Evolutionary conservation across 2,113 vertebrate species (phyloP), one percentile per base, ranked within the genome.

Genomic region (Trematocara nigrifrons): DNA sequence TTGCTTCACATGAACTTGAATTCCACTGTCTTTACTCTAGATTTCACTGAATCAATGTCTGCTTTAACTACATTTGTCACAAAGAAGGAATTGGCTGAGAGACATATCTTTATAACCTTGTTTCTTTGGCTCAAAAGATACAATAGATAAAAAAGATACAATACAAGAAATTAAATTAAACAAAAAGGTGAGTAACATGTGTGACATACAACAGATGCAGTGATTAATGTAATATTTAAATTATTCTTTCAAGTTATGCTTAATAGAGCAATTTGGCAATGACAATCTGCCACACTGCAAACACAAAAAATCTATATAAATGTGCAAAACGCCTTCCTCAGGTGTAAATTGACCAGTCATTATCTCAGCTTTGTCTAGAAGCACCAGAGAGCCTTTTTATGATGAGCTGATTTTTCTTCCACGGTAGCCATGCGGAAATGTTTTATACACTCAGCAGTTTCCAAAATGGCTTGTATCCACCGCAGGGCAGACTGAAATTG

Each of bases 371-470:
- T 71, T 61, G 59, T 69, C 80, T 35, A 1, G 38, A 87, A 78
- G 59, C 82, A 81, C 86, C 31, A 9, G 80, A 83, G 57, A 82
- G 71, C 26, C 26, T 77, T 80, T 64, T 86, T 61, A 81, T 85
- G 87, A 85, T 89, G 81, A 85, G 61, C 86, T 66, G 79, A 76
- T 82, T 80, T 87, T 89, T 87, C 38, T 85, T 86, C 64, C 38
- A 45, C 2, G 9, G 71, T 49, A 84, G 77, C 52, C 88, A 76
- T 87, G 86, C 79, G 80, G 47, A 90, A 92, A 89, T 86, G 76
- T 89, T 87, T 31, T n/a, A 91, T 89, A 47, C 35, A 86, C 92
- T 94, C 91, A 89, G 92, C 92, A 90, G 64, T 93, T 92, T 88
- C 56, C 80, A 80, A 87, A 93, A 87, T 78, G 83, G 54, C 78